Base-by-base conservation (phyloP, 2,888 invertebrate genomes). In the Mesoligia furuncula region DNA sequence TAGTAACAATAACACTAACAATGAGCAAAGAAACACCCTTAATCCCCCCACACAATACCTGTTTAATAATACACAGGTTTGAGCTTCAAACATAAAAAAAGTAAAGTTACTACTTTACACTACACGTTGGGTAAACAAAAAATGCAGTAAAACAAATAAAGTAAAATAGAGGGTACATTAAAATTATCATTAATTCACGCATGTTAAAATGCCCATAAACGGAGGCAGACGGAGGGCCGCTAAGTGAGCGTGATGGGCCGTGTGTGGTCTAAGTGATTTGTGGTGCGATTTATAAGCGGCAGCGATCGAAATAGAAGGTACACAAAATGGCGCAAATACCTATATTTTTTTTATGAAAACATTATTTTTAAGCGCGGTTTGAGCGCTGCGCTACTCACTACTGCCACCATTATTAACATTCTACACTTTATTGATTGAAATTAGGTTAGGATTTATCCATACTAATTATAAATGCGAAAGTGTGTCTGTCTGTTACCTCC, bases 171-270 rank as follows among this genome's bases (percentile, higher is more conserved):
- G 77, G 64, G 85, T 83, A 75, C 70, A 72, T 85, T 71, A 66
- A 73, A 89, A 89, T 89, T 89, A 89, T 75, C 86, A 82, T 83
- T 72, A 80, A 78, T 89, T 89, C 77, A 85, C 82, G 81, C 77
- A 76, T 80, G 75, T 88, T 87, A 80, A 84, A 84, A 76, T 80
- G 71, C 57, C 81, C 83, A 82, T 86, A 84, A 81, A 79, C 78
- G 77, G 36, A 62, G 74, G 72, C 85, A 84, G 80, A 79, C 78
- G 77, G 36, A 62, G 74, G 72, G 72, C 76, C 74, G 85, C 81
- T 89, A 89, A 89, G 86, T 88, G 87, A 80, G 79, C 81, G 85
- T 84, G 82, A 80, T 84, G 80, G 76, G 69, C 62, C 66, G 73
- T 79, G 88, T 89, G 88, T 83, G 86, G 87, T 78, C 80, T 66